Percentiles rank a stretch among this genome's conserved stretches.
Conservation (phyloP, 2,113 vertebrate genomes). For the Poicephalus meyeri region DNA sequence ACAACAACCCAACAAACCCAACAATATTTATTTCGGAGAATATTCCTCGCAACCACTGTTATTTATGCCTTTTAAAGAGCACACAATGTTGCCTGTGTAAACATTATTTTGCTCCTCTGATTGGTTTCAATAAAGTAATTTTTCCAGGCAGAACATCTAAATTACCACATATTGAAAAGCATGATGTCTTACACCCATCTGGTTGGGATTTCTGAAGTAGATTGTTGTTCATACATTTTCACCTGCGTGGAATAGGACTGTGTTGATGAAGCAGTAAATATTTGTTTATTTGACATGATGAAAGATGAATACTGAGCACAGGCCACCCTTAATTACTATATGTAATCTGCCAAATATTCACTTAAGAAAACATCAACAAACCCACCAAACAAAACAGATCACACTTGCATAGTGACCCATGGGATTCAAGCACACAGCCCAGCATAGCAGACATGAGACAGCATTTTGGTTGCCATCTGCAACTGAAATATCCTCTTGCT, state of each 20-base stretch:
- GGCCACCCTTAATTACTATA: neutral
- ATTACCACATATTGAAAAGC: conserved; percentile 1
- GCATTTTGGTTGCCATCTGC: neutral
- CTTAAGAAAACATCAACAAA: neutral
- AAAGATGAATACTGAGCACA: neutral
- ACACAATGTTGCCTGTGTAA: neutral
- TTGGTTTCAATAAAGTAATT: conserved; percentile 17
- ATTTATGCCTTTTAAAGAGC: neutral
- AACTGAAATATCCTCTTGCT: neutral
- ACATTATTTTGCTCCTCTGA: neutral
- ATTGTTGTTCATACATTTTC: neutral
- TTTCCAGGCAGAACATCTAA: conserved; percentile 23
- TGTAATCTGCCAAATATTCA: conserved; percentile 3
- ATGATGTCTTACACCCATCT: neutral
- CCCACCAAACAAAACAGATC: neutral
- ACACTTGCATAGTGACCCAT: neutral
- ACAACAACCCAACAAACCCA: neutral
- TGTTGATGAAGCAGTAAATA: conserved; percentile 32
- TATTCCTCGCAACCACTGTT: neutral
- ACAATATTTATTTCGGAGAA: neutral
- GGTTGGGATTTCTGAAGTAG: neutral
- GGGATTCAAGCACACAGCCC: neutral
- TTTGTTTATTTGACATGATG: neutral
- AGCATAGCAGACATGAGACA: neutral
- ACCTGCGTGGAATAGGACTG: neutral